Evolutionary conservation across 2,113 vertebrate genomes (phyloP).

Genomic region (Cyanoliseus patagonus): DNA sequence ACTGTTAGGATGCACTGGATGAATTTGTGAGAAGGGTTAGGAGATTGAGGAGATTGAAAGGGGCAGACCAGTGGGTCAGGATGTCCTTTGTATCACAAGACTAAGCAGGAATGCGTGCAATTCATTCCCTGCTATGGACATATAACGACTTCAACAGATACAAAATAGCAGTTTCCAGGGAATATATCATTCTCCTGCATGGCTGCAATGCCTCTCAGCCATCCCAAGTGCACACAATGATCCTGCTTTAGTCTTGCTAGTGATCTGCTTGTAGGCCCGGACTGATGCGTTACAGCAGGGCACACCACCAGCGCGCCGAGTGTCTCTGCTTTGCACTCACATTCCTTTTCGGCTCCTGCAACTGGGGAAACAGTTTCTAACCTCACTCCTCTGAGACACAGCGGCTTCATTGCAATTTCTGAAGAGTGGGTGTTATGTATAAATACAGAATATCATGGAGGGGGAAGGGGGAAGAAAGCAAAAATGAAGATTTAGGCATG

Average conservation of each 20-base stretch:
- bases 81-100: not conserved
- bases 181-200: rapidly evolving
- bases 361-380: not conserved
- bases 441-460: not conserved
- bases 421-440: not conserved
- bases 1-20: not conserved
- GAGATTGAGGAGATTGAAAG: not conserved
- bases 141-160: rapidly evolving
- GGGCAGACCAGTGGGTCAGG: not conserved
- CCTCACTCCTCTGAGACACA: not conserved
- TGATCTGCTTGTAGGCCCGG: rapidly evolving
- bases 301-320: rapidly evolving
- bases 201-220: not conserved
- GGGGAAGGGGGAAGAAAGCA: rapidly evolving
- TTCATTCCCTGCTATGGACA: rapidly evolving
- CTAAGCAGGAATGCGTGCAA: not conserved
- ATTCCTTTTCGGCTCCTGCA: not conserved
- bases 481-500: not conserved
- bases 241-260: not conserved
- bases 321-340: not conserved
- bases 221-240: rapidly evolving
- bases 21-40: not conserved
- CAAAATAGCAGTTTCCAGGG: not conserved
- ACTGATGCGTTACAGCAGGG: rapidly evolving
- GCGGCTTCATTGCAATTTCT: not conserved